Evolutionary conservation across 2,888 invertebrate species (phyloP), one percentile per base, ranked within the genome.

Genomic region (Pheosia gnoma): DNA sequence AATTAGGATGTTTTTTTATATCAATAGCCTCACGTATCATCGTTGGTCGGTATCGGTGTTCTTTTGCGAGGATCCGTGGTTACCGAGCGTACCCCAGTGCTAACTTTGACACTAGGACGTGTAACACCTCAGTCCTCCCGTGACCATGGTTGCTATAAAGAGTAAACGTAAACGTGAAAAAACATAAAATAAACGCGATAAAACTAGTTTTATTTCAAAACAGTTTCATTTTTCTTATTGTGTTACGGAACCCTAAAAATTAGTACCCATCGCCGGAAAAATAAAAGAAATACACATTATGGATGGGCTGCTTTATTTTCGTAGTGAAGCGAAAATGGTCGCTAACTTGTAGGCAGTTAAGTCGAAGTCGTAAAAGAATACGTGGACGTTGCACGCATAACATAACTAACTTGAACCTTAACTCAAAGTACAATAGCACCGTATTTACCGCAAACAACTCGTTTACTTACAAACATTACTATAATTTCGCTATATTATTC

Each of bases 401-500:
- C 57, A 60, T 36, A 57, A n/a, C 51, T 8, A 8, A 0, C 10
- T 13, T 47, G 53, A 47, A 43, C 45, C 11, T 10, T n/a, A 47
- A 55, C 45, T 4, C 4, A 13, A 51, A 37, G n/a, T 47, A 45
- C 55, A 55, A 13, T 11, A 25, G 43, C 37, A 59, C 43, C 37
- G 53, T 43, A 45, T 37, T n/a, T n/a, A 49, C 37, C 37, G 41
- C 56, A 57, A 63, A 70, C 55, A 61, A 62, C 60, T 53, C 57
- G 60, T 60, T 55, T 47, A 54, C 58, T 39, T 37, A 67, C 59
- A 61, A 59, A 70, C 63, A 62, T 54, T 53, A 38, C 60, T 71
- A 73, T 78, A 71, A 75, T 78, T 80, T 75, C 59, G 59, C 66
- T 66, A 58, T 68, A 63, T 71, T 60, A 72, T 66, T 75, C 72